Conservation (phyloP, 2,113 vertebrate species). For the Jacana jacana region DNA sequence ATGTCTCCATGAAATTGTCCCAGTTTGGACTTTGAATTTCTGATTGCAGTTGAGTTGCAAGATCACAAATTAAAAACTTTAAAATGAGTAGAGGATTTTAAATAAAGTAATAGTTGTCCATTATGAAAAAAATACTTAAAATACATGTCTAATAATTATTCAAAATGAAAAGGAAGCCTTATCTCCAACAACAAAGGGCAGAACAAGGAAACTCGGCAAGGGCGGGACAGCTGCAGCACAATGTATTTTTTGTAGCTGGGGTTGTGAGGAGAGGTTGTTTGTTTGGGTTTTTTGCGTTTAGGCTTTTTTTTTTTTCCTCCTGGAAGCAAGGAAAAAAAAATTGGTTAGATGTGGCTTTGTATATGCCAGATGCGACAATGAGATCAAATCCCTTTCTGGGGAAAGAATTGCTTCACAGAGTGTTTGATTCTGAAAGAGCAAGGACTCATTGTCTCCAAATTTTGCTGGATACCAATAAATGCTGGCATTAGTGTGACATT, state of each 20-base stretch:
- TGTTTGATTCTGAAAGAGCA: constrained; percentile 37
- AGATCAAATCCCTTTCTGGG: constrained; percentile 26
- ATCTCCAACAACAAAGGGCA: not conserved
- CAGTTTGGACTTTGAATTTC: not conserved
- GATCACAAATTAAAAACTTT: not conserved
- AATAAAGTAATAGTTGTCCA: not conserved
- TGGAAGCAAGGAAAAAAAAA: constrained; percentile 33
- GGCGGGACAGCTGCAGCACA: not conserved
- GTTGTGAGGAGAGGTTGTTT: not conserved
- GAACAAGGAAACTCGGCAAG: not conserved
- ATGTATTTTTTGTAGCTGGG: constrained; percentile 27
- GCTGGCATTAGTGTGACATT: constrained; percentile 49
- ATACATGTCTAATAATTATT: not conserved
- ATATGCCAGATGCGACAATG: constrained; percentile 44
- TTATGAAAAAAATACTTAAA: not conserved
- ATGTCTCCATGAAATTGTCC: not conserved
- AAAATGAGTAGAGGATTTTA: not conserved
- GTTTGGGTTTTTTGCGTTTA: not conserved
- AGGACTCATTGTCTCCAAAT: constrained; percentile 18
- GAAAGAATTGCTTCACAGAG: constrained; percentile 38
- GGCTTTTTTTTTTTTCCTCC: not conserved
- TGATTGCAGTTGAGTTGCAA: not conserved
- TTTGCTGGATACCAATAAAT: constrained; percentile 32
- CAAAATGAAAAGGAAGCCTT: not conserved
- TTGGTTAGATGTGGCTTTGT: constrained; percentile 42